Evolutionary conservation across 2,888 invertebrate species (phyloP).

Genomic region (Saturnia pavonia): DNA sequence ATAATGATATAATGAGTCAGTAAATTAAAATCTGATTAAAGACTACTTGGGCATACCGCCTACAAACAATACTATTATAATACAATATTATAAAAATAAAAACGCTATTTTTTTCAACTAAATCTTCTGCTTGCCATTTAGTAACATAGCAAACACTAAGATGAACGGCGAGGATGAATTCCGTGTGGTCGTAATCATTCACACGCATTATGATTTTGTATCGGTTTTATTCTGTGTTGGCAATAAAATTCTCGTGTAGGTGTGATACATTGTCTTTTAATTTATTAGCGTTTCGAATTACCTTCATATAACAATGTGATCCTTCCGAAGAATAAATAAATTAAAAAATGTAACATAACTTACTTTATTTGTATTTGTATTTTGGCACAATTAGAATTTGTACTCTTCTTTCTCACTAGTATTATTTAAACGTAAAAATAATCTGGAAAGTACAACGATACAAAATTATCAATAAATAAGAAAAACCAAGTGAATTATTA

Average conservation of each 20-base stretch:
- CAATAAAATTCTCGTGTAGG: constrained; percentile 34
- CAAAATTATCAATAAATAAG: too few species aligned
- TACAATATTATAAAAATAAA: too few species aligned
- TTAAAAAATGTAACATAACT: not conserved
- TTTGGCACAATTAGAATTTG: too few species aligned
- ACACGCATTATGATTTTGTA: constrained; percentile 15
- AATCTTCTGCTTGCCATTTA: not conserved
- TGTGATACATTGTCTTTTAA: constrained; percentile 31
- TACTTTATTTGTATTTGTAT: not conserved
- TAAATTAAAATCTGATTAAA: not conserved
- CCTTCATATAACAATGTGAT: constrained; percentile 13
- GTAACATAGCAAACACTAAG: not conserved
- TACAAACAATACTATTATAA: not conserved
- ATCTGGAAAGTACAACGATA: too few species aligned
- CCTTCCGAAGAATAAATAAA: constrained; percentile 11
- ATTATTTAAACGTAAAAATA: too few species aligned
- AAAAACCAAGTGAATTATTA: too few species aligned
- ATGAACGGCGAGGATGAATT: not conserved
- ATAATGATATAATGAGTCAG: not conserved
- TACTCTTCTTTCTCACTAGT: too few species aligned
- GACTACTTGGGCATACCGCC: not conserved
- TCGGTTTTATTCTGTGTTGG: constrained; percentile 14
- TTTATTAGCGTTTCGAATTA: constrained; percentile 30
- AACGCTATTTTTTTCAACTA: not conserved
- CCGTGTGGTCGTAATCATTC: constrained; percentile 20